Conservation (phyloP, 1,140 invertebrate genomes). For the Drosophila carrolli region DNA sequence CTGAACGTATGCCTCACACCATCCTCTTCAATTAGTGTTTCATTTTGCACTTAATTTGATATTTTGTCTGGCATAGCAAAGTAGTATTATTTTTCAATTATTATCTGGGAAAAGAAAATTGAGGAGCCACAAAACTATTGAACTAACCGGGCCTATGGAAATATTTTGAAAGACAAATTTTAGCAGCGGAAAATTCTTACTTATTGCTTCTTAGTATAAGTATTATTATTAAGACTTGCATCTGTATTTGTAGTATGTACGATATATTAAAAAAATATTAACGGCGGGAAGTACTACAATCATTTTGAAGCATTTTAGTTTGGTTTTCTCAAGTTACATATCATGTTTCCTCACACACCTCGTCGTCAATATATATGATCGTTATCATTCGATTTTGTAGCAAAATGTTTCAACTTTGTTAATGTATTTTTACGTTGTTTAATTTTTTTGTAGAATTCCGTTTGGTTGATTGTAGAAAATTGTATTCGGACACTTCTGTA, state of each 20-base stretch:
- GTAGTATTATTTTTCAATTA: slow-evolving; percentile 10
- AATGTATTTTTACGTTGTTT: slow-evolving; percentile 36
- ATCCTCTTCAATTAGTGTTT: slow-evolving; percentile 3
- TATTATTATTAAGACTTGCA: slow-evolving; percentile 42
- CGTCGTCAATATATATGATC: slow-evolving; percentile 56
- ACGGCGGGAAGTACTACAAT: slow-evolving; percentile 82
- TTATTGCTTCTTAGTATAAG: slow-evolving; percentile 39
- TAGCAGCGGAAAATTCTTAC: slow-evolving; percentile 55
- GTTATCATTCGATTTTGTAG: slow-evolving; percentile 71
- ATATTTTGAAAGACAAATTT: slow-evolving; percentile 66
- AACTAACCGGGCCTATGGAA: slow-evolving; percentile 62
- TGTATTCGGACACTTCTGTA: slow-evolving; percentile 66
- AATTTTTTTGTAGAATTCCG: slow-evolving; percentile 49
- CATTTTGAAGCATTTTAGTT: slow-evolving; percentile 73
- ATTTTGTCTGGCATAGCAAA: slow-evolving; percentile 32
- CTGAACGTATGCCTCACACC: slow-evolving; percentile 26
- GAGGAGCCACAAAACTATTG: slow-evolving; percentile 15
- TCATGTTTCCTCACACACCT: slow-evolving; percentile 18
- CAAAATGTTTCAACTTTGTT: slow-evolving; percentile 63
- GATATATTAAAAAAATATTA: slow-evolving; percentile 76
- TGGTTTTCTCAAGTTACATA: slow-evolving; percentile 37
- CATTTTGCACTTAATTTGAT: slow-evolving; percentile 6
- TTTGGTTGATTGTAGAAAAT: slow-evolving; percentile 78
- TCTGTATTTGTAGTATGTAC: slow-evolving; percentile 53
- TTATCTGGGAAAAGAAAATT: slow-evolving; percentile 17